phyloP scores from a whole-genome alignment of 1,140 invertebrate species.

The Gonatopus flavifemur region DNA sequence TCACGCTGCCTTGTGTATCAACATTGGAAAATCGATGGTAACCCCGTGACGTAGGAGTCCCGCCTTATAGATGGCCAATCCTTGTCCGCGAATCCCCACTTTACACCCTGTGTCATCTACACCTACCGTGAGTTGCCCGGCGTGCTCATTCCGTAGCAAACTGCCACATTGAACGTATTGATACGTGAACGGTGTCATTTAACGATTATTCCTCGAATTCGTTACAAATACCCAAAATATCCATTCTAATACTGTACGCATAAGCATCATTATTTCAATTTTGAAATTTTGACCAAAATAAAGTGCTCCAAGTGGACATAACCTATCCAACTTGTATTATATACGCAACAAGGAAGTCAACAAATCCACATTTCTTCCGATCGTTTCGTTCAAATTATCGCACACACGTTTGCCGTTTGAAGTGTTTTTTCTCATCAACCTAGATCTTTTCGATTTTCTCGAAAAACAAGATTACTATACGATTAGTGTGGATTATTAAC shows the following conservation, averaged over 20 bases:
- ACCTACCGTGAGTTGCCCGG: conserved; percentile 26
- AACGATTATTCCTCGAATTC: conserved; percentile 9
- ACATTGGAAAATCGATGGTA: conserved; percentile 58
- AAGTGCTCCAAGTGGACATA: too few species aligned
- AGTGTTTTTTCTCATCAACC: too few species aligned
- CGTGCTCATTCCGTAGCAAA: conserved; percentile 46
- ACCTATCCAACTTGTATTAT: conserved; percentile 8
- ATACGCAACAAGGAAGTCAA: conserved; percentile 17
- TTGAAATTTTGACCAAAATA: too few species aligned
- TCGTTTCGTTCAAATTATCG: too few species aligned
- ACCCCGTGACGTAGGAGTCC: conserved; percentile 50
- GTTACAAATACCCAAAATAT: background rate
- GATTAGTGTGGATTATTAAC: too few species aligned
- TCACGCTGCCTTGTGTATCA: conserved; percentile 46
- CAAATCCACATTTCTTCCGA: too few species aligned
- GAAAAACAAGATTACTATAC: too few species aligned
- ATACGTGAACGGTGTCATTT: conserved; percentile 1
- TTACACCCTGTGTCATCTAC: background rate
- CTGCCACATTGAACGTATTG: conserved; percentile 32
- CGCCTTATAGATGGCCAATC: conserved; percentile 49
- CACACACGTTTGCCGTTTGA: too few species aligned
- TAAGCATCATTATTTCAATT: too few species aligned
- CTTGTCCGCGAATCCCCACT: conserved; percentile 7
- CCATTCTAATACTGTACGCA: too few species aligned
- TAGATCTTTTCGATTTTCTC: too few species aligned